Evolutionary conservation across 2,797 vertebrate species (phyloP).

Genomic region (Mus spretus): DNA sequence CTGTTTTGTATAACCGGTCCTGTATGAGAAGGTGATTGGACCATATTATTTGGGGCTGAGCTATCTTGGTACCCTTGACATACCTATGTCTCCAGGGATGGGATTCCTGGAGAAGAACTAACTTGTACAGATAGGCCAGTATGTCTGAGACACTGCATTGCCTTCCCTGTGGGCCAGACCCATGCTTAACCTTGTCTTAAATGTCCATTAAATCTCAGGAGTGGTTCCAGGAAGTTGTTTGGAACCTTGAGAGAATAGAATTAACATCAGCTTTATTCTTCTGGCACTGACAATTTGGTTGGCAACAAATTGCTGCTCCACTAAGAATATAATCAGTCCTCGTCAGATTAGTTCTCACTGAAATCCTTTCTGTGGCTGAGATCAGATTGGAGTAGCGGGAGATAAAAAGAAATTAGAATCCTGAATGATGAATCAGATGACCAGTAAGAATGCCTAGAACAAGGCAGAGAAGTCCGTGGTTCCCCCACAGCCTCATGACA

Average conservation of each 20-base stretch:
- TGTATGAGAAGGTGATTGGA: neutral
- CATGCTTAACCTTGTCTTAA: neutral
- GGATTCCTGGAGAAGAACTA: neutral
- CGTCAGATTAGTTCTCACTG: conserved; percentile 57
- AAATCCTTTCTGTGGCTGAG: conserved; percentile 57
- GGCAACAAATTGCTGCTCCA: conserved; percentile 72
- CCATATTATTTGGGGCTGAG: neutral
- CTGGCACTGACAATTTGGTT: conserved; percentile 69
- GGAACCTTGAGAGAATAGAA: conserved; percentile 35
- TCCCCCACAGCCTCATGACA: neutral
- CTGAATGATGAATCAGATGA: conserved; percentile 55
- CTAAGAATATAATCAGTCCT: conserved; percentile 71
- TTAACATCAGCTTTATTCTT: conserved; percentile 58
- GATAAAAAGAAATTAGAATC: conserved; percentile 71
- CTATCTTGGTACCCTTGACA: neutral
- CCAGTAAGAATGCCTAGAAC: neutral
- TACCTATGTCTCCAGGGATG: neutral
- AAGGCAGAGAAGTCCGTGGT: neutral
- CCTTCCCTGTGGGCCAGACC: neutral
- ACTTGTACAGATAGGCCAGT: neutral
- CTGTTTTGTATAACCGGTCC: fast-evolving
- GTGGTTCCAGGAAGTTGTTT: conserved; percentile 9
- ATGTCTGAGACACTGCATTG: neutral
- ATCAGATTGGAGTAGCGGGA: conserved; percentile 45
- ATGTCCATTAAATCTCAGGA: neutral